Percentiles rank a stretch among this genome's conserved stretches.
Conservation (phyloP, 2,113 vertebrate genomes). For the Ploceus nigricollis region DNA sequence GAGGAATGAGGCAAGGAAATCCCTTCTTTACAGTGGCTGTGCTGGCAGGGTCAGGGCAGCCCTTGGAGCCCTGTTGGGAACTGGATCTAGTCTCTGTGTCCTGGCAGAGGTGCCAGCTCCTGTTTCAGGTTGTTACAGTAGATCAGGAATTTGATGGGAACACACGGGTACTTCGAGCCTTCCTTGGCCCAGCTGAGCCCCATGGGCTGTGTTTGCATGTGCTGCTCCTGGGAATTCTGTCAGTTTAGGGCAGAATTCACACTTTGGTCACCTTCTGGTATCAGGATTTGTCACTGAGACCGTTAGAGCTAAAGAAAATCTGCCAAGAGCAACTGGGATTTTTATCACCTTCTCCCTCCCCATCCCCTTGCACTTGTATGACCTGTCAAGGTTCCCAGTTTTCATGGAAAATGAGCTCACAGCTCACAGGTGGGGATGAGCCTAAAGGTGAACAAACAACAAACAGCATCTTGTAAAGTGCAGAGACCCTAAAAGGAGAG, state of each 20-base stretch:
- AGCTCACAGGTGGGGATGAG: neutral
- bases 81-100: neutral
- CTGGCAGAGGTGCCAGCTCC: neutral
- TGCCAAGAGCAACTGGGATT: accelerated
- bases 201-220: accelerated
- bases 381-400: accelerated
- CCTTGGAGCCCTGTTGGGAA: accelerated
- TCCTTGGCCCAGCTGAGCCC: neutral
- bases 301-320: neutral
- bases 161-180: neutral
- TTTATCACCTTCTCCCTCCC: neutral
- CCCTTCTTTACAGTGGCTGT: accelerated
- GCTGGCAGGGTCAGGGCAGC: neutral
- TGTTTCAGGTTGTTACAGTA: accelerated
- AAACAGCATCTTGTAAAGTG: neutral
- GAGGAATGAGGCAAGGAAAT: neutral
- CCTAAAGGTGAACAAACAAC: neutral
- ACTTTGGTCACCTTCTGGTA: neutral
- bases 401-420: accelerated
- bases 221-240: neutral
- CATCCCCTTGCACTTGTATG: neutral
- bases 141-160: neutral
- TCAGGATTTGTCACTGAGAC: neutral
- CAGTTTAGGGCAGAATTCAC: neutral
- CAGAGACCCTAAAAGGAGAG: neutral